Evolutionary conservation across 2,888 invertebrate species (phyloP), one percentile per base, ranked within the genome.

Genomic region (Lumbricus terrestris): DNA sequence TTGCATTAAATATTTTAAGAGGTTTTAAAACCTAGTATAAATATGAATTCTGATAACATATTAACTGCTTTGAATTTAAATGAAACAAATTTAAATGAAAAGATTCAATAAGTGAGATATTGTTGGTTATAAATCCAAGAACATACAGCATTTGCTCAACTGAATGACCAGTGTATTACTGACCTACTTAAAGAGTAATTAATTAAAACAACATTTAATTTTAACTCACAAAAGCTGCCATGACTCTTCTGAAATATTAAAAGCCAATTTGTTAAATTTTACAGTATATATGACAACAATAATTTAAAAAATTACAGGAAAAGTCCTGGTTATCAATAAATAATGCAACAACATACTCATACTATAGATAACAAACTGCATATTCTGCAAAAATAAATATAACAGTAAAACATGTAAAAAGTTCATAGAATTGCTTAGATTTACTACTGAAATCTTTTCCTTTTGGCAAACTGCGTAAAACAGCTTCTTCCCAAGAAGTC

Each of bases 261-360:
- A 69, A 47, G 23, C 23, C 47, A 47, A 11, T n/a, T 69, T n/a
- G n/a, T 69, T 2, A 47, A 47, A 8, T 69, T 69, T 69, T 1
- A 16, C n/a, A n/a, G 69, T 11, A 69, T n/a, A 69, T 1, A 69
- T 69, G n/a, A 69, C 69, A 69, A 69, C 69, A 69, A 69, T 69
- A n/a, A 69, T 69, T 69, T n/a, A 8, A n/a, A n/a, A 47, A 69
- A 29, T 29, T n/a, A 69, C 69, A 69, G 69, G n/a, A 69, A 69
- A 69, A 69, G 69, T 69, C 69, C 69, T 69, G 69, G 69, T n/a
- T n/a, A 69, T 69, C 69, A 69, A 69, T 69, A 69, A n/a, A 69
- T 69, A 69, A 69, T 69, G 69, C 69, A 69, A 69, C 69, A 69
- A 8, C 69, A 69, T n/a, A 69, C 29, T 69, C 69, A 69, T 69